Percentiles rank a stretch among this genome's conserved stretches.
Evolutionary conservation across 2,797 vertebrate genomes (phyloP).

Genomic region (Hafferia zeledoni): DNA sequence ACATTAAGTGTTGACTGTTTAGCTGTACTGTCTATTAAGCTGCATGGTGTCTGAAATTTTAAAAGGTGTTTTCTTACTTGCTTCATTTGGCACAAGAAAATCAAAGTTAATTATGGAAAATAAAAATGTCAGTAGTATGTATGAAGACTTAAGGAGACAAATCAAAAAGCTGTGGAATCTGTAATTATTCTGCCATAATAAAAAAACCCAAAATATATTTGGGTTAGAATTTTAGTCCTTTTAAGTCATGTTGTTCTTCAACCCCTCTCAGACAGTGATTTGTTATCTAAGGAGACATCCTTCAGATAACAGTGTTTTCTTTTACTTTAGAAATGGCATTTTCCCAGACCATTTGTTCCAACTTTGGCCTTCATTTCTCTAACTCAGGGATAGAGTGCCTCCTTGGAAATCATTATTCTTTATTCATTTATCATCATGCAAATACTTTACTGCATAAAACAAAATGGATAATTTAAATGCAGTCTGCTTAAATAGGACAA

Average conservation of each 20-base stretch:
- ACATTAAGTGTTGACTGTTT: background rate
- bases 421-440: slow-evolving; percentile 22
- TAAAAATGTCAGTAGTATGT: background rate
- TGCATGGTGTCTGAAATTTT: background rate
- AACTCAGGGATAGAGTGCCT: background rate
- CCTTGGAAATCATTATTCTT: slow-evolving; percentile 17
- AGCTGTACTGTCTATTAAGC: background rate
- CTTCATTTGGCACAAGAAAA: background rate
- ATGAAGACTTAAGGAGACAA: background rate
- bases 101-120: background rate
- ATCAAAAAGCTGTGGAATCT: background rate
- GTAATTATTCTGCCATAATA: background rate
- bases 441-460: slow-evolving; percentile 35
- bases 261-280: background rate
- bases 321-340: background rate
- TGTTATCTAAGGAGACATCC: background rate
- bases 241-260: background rate
- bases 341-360: background rate
- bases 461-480: slow-evolving; percentile 44
- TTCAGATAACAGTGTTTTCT: background rate
- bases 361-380: background rate
- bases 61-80: background rate
- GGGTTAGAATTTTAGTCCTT: background rate
- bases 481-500: background rate
- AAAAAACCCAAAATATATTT: background rate